These are phyloP conservation scores for Crepidodera aurea DNA, from an alignment of 2,888 invertebrate genomes.

Conservation along the genomic window DNA sequence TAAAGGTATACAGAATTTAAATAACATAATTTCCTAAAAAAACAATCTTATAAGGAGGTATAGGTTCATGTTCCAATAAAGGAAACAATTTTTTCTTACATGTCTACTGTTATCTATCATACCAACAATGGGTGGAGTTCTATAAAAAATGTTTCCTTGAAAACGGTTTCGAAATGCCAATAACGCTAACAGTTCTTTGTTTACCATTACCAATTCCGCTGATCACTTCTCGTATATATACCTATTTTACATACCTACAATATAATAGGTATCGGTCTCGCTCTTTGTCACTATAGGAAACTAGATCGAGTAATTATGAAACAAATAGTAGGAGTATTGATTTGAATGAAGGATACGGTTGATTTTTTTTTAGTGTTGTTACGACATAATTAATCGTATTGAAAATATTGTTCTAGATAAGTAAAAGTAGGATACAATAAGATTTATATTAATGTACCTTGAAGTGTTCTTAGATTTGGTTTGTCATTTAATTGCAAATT, in stretches of 20 bases:
- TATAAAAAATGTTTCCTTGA: slow-evolving; percentile 41
- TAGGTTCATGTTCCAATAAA: neutral
- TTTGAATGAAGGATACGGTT: slow-evolving; percentile 3
- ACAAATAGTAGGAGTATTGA: slow-evolving; percentile 4
- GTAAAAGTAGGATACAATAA: neutral
- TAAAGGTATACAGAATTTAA: too few species aligned
- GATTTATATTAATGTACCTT: neutral
- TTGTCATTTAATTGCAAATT: too few species aligned
- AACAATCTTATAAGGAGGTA: too few species aligned
- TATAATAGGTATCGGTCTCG: neutral
- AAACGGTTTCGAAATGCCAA: slow-evolving; percentile 39
- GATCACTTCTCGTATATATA: slow-evolving; percentile 18
- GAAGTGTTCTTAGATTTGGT: neutral
- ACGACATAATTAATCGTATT: neutral
- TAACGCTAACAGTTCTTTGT: slow-evolving; percentile 32
- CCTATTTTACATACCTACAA: slow-evolving; percentile 1
- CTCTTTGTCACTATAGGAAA: neutral
- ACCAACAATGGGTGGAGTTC: slow-evolving; percentile 35
- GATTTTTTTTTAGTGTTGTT: slow-evolving; percentile 2
- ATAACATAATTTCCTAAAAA: too few species aligned
- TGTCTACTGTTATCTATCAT: slow-evolving; percentile 16
- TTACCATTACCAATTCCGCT: slow-evolving; percentile 25
- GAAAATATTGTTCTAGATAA: neutral
- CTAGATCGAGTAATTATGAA: slow-evolving; percentile 13
- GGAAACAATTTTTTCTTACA: neutral